Conservation (phyloP, 2,888 invertebrate species). For the Drosophila anomalata region DNA sequence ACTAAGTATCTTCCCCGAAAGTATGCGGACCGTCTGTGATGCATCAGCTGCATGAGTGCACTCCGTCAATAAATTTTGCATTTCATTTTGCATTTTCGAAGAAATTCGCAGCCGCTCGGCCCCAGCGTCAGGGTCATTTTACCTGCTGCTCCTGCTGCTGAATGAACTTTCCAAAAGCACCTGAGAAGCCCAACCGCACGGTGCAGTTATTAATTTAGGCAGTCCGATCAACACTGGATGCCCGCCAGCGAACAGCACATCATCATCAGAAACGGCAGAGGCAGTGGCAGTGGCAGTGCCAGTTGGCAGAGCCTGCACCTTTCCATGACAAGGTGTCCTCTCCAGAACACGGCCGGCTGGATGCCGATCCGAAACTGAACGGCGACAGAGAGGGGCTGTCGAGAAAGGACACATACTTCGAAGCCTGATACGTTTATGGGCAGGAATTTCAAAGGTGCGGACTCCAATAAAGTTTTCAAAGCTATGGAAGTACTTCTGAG, state of each 20-base stretch:
- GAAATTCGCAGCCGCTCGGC: conserved; percentile 46
- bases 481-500: not conserved
- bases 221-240: conserved; percentile 35
- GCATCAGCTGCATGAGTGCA: conserved; percentile 34
- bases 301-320: conserved; percentile 61
- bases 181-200: conserved; percentile 66
- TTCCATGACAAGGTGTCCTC: conserved; percentile 63
- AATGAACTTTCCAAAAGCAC: conserved; percentile 55
- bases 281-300: conserved; percentile 37
- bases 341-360: conserved; percentile 22
- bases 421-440: not conserved
- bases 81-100: conserved; percentile 51
- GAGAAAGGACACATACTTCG: conserved; percentile 15
- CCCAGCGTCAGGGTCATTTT: conserved; percentile 31
- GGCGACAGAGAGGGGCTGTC: conserved; percentile 25
- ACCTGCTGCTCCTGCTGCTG: conserved; percentile 26
- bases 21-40: conserved; percentile 27
- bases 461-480: not conserved
- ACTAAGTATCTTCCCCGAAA: not conserved
- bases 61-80: conserved; percentile 46
- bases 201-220: conserved; percentile 67
- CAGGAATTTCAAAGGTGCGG: not conserved
- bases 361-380: conserved; percentile 17
- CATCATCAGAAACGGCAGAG: conserved; percentile 11
- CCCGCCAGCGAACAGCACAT: conserved; percentile 43